Percentiles rank a stretch among this genome's conserved stretches.
Evolutionary conservation across 2,113 vertebrate genomes (phyloP).

Genomic region (Gasterosteus aculeatus): DNA sequence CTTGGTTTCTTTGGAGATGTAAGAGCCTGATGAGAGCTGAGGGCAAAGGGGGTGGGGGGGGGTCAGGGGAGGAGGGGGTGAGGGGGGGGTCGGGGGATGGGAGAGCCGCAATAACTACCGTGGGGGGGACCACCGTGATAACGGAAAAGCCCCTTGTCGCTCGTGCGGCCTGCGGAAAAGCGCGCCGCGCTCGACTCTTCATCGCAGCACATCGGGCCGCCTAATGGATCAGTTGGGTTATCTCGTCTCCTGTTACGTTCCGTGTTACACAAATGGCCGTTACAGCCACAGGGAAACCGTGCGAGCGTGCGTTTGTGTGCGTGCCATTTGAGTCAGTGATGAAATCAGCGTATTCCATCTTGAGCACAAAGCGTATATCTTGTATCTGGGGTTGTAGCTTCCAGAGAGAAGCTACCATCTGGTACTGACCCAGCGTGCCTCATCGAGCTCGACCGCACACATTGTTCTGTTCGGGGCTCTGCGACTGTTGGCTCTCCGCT

Average conservation of each 20-base stretch:
- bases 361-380: not conserved
- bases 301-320: not conserved
- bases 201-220: slow-evolving; percentile 33
- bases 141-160: slow-evolving; percentile 32
- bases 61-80: too few species aligned
- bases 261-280: slow-evolving; percentile 6
- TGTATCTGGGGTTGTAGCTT: not conserved
- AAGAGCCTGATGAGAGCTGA: slow-evolving; percentile 60
- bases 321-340: slow-evolving; percentile 42
- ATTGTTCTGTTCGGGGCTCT: not conserved
- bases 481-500: not conserved
- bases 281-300: too few species aligned
- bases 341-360: slow-evolving; percentile 13
- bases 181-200: slow-evolving; percentile 33
- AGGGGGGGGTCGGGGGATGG: not conserved
- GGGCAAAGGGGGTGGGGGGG: slow-evolving; percentile 17
- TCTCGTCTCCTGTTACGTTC: slow-evolving; percentile 23
- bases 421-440: not conserved
- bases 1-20: slow-evolving; percentile 73
- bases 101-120: slow-evolving; percentile 41
- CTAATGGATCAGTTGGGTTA: slow-evolving; percentile 52
- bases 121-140: slow-evolving; percentile 46
- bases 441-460: not conserved
- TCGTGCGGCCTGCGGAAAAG: slow-evolving; percentile 15
- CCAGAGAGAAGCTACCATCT: not conserved